Evolutionary conservation across 2,113 vertebrate species (phyloP).

Genomic region (Otocyon megalotis): DNA sequence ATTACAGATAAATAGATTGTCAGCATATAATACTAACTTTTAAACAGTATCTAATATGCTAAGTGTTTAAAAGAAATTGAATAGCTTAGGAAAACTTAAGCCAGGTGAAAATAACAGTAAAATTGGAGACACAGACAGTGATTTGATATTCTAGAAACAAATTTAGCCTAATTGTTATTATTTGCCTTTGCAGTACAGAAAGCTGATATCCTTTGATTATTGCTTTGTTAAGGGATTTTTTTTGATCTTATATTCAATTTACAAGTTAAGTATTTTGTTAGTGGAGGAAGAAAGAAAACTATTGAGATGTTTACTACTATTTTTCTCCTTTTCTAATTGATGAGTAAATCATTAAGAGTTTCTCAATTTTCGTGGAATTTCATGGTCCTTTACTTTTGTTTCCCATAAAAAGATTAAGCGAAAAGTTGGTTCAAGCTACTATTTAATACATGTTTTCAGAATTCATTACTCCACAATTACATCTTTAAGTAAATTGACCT

Average conservation of each 20-base stretch:
- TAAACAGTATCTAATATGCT: conserved; percentile 10
- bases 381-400: not conserved
- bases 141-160: conserved; percentile 22
- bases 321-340: conserved; percentile 43
- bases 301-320: not conserved
- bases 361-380: not conserved
- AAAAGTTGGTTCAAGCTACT: conserved; percentile 13
- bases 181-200: conserved; percentile 28
- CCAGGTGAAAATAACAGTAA: not conserved
- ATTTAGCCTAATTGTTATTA: not conserved
- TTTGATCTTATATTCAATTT: conserved; percentile 38
- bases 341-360: not conserved
- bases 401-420: conserved; percentile 21
- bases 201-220: not conserved
- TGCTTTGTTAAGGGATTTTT: not conserved
- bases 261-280: conserved; percentile 31
- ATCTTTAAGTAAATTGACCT: not conserved
- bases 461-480: conserved; percentile 6
- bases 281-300: conserved; percentile 21
- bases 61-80: conserved; percentile 38
- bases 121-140: not conserved
- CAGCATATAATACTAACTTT: conserved; percentile 20
- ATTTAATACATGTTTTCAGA: conserved; percentile 41
- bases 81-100: conserved; percentile 1
- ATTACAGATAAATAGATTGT: not conserved